Base-by-base conservation (phyloP, 2,888 invertebrate species). In the Deilephila elpenor region DNA sequence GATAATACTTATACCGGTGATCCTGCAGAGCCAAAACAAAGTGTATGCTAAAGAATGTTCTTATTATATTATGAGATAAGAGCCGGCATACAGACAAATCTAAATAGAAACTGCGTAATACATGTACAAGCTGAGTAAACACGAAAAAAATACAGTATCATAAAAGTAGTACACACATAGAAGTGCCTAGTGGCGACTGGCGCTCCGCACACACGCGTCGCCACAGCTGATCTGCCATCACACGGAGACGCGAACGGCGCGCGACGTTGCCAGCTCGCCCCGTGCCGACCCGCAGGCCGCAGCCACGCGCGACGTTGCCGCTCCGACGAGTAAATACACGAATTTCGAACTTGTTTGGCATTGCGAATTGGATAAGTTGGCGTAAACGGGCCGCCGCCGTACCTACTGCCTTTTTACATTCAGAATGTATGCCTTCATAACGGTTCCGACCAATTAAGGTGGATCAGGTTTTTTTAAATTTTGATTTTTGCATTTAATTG, bases 271-370 rank as follows among this genome's bases (percentile, higher is more conserved):
- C 89, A 56, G 83, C 82, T 82, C 83, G 81, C 85, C 72, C 67
- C 53, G 73, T 74, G 71, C 75, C 71, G 71, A 73, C 71, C 37
- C 34, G 14, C 34, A 51, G 62, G 53, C 53, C 34, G 6, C 34
- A 51, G 62, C 64, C 53, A 53, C 73, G 78, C 73, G 79, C 78
- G 78, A 76, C 80, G 90, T 89, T 91, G 91, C 89, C 89, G 83
- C 82, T 82, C 83, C 82, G 85, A 72, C 59, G 37, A 72, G 87
- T 87, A 84, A 86, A 88, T 85, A 89, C 84, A 86, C 86, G 84
- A 85, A 88, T 83, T 87, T 87, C 88, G 83, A 86, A 86, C 86
- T 88, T 88, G 89, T 88, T 90, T 88, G 86, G 85, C 84, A 87
- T 87, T 88, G 88, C 87, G 84, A 88, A 86, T 85, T 84, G 84